These are phyloP conservation scores for Platyura marginata DNA, from an alignment of 1,140 invertebrate genomes.

Conservation along the genomic window DNA sequence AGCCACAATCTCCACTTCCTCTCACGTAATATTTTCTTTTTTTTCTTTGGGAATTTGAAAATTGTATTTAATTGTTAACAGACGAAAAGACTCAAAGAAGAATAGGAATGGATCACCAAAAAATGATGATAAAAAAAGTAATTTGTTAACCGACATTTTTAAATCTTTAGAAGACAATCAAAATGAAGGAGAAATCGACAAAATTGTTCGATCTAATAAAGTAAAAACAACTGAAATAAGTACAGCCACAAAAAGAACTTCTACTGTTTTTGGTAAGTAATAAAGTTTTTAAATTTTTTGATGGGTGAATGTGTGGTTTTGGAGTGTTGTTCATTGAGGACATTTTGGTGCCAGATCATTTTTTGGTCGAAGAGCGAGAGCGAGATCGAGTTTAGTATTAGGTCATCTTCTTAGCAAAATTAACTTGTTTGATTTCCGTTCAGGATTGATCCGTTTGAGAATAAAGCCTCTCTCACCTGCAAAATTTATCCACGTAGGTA, in stretches of 20 bases:
- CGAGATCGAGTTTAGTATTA: no score
- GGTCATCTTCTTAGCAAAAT: no score
- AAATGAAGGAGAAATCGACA: background rate
- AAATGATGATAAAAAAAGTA: background rate
- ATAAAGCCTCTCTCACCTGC: no score
- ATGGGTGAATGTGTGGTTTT: no score
- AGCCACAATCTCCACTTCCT: conserved; percentile 48
- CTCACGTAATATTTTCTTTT: conserved; percentile 26
- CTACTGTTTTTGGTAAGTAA: conserved; percentile 58
- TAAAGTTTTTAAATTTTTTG: no score
- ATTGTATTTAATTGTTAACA: background rate
- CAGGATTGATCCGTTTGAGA: no score
- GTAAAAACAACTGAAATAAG: background rate
- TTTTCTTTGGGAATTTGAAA: background rate
- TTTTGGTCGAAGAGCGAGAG: no score
- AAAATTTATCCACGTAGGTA: no score
- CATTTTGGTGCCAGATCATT: no score
- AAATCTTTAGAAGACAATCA: no score
- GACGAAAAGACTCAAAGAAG: background rate
- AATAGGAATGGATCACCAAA: background rate
- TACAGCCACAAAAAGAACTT: conserved; percentile 47
- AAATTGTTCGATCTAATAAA: background rate
- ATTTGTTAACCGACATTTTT: background rate
- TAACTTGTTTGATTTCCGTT: no score
- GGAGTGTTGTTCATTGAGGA: no score